A percentile compares a stretch with the other conserved stretches of the same genome.
Evolutionary conservation across 2,113 vertebrate genomes (phyloP).

Genomic region (Ochotona princeps): DNA sequence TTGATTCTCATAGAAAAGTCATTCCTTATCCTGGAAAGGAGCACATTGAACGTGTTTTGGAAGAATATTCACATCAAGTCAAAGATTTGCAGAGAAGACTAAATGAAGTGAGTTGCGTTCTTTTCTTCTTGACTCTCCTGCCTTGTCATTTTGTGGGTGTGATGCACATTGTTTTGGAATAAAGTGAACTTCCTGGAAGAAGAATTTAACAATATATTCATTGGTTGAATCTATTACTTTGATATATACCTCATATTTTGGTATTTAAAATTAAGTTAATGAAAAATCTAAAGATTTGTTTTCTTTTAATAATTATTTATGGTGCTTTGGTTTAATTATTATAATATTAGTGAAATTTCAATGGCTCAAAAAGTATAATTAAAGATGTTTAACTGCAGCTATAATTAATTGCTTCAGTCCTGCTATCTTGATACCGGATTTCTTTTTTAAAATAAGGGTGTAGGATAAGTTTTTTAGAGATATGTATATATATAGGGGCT

Average conservation of each 20-base stretch:
- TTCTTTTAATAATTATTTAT: slow-evolving; percentile 26
- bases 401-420: background rate
- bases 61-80: slow-evolving; percentile 83
- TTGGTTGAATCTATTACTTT: slow-evolving; percentile 35
- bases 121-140: background rate
- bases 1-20: slow-evolving; percentile 56
- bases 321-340: background rate
- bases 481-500: background rate
- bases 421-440: background rate
- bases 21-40: slow-evolving; percentile 72
- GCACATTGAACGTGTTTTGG: slow-evolving; percentile 77
- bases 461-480: background rate
- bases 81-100: slow-evolving; percentile 83
- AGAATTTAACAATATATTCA: background rate
- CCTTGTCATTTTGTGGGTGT: background rate
- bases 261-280: slow-evolving; percentile 29
- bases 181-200: slow-evolving; percentile 1
- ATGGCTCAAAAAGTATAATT: slow-evolving; percentile 23
- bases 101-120: slow-evolving; percentile 81
- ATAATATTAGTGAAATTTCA: slow-evolving; percentile 45
- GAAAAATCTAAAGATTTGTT: background rate
- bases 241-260: background rate
- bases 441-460: background rate
- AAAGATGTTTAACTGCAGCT: background rate
- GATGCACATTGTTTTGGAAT: background rate